Percentiles rank a stretch among this genome's conserved stretches.
Evolutionary conservation across 1,140 invertebrate genomes (phyloP).

Genomic region (Musca vetustissima): DNA sequence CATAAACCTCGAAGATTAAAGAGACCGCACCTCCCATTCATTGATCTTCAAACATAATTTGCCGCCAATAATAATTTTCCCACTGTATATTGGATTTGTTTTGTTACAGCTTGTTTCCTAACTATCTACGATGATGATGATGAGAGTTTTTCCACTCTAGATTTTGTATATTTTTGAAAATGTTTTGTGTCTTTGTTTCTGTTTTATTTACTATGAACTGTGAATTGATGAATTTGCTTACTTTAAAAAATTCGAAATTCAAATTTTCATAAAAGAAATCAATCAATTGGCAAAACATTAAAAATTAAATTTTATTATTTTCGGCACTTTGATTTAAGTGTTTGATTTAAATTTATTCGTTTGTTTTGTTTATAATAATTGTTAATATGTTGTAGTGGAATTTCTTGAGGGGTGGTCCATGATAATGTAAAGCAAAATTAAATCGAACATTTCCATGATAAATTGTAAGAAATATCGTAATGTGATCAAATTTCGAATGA

Average conservation of each 20-base stretch:
- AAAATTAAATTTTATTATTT: neutral
- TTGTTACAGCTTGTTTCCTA: neutral
- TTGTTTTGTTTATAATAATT: too few relatives aligned
- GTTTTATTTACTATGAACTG: neutral
- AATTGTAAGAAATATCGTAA: too few relatives aligned
- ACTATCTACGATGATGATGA: neutral
- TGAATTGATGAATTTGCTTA: slow-evolving; percentile 1
- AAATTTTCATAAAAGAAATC: neutral
- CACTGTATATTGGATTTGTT: neutral
- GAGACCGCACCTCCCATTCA: neutral
- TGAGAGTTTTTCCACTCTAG: neutral
- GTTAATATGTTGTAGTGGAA: too few relatives aligned
- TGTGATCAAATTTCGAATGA: too few relatives aligned
- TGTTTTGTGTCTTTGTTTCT: neutral
- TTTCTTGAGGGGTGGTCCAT: too few relatives aligned
- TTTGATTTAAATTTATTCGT: too few relatives aligned
- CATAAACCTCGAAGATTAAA: slow-evolving; percentile 20
- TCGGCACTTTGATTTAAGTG: slow-evolving; percentile 1
- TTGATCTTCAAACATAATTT: slow-evolving; percentile 11
- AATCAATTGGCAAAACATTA: neutral
- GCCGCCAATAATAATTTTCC: slow-evolving; percentile 4
- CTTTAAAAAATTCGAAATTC: neutral
- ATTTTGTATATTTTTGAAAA: slow-evolving; percentile 1
- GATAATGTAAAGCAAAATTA: too few relatives aligned
- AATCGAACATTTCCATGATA: too few relatives aligned